phyloP scores from a whole-genome alignment of 2,113 vertebrate genomes.

The Callorhinus ursinus region DNA sequence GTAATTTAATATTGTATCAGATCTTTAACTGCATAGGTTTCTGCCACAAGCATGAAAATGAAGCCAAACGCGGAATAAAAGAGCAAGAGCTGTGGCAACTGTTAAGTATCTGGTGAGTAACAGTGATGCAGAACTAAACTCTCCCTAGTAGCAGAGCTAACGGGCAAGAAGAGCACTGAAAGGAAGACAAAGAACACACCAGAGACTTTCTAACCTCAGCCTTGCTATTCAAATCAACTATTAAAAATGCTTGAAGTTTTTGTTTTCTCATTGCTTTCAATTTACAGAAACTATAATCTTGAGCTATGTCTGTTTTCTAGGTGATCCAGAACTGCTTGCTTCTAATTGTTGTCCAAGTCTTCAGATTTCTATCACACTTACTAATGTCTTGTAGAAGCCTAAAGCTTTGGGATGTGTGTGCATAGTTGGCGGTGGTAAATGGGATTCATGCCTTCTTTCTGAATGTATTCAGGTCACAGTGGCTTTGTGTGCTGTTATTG shows the following conservation, averaged over 20 bases:
- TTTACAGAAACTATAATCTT: not conserved
- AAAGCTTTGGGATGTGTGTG: not conserved
- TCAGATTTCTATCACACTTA: not conserved
- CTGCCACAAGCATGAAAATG: not conserved
- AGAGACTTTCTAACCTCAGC: not conserved
- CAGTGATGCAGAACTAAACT: not conserved
- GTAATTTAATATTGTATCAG: not conserved
- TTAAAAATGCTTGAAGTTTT: not conserved
- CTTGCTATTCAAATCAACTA: not conserved
- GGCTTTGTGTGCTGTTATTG: not conserved
- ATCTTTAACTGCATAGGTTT: not conserved
- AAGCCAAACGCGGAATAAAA: not conserved
- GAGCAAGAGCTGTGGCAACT: not conserved
- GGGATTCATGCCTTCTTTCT: constrained; percentile 3
- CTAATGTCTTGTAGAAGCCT: not conserved
- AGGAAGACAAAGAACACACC: not conserved
- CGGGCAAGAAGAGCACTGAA: not conserved
- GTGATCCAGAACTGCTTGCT: not conserved
- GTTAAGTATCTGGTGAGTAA: not conserved
- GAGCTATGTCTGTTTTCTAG: not conserved
- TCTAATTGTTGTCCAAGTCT: not conserved
- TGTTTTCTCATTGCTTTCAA: not conserved
- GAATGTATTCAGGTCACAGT: not conserved
- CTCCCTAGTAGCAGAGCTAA: not conserved
- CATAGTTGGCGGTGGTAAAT: not conserved